Evolutionary conservation across 2,113 vertebrate genomes (phyloP), one percentile per base, ranked within the genome.

Genomic region (Dolichallabes microphthalmus): DNA sequence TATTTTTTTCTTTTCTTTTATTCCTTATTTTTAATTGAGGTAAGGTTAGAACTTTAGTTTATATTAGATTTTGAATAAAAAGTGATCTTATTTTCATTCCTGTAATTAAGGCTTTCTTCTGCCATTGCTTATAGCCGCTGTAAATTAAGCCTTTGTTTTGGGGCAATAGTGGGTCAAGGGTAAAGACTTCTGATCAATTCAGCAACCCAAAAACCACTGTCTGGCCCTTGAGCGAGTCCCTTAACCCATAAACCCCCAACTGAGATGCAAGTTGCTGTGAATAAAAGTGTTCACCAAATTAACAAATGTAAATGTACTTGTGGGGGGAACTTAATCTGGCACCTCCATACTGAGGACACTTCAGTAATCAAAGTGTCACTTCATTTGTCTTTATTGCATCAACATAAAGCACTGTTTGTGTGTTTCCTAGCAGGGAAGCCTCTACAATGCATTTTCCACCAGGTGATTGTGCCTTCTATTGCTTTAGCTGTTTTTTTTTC

Each of bases 381-480:
- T 50, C 76, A 68, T 27, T 83, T 19, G 13, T 75, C 68, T 71
- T 5, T 78, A 32, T 52, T 53, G 60, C 77, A 78, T 76, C 53
- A 53, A 12, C 14, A 53, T 52, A 61, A 77, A 64, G 74, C 61
- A 76, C 57, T 78, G 45, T 45, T n/a, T 78, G 82, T 50, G 20
- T 35, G 32, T 50, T 69, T 63, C 63, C 60, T 61, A 53, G 57
- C 53, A 25, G 64, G 50, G 55, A 83, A 77, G 76, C 77, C 69
- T 86, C 84, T 78, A 74, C 52, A 86, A 25, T 82, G 53, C 77
- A 57, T 87, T 80, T 83, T 76, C 73, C 7, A 27, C 73, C 80
- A 88, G 91, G 92, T 91, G 88, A 89, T 92, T 93, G 93, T 94
- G 93, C 94, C 94, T 94, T 95, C 86, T 80, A 80, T 71, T 86